Conservation (phyloP, 2,797 vertebrate genomes). For the Clarias platycephalus region DNA sequence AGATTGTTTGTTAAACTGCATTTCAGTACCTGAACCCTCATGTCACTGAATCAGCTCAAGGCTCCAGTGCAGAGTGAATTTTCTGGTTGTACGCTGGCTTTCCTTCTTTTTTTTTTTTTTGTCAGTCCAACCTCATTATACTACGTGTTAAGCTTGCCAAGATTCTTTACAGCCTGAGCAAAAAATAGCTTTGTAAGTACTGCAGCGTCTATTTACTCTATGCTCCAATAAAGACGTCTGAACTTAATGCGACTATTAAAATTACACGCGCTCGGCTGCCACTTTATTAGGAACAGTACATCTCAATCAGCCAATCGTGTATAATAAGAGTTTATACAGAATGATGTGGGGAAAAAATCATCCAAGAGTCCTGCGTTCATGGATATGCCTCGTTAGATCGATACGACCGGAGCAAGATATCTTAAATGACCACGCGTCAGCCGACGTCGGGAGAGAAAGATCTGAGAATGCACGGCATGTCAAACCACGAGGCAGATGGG, state of each 20-base stretch:
- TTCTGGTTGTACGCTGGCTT: constrained; percentile 19
- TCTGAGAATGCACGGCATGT: background rate
- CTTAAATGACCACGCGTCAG: background rate
- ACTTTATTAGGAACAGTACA: background rate
- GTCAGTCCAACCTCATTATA: constrained; percentile 35
- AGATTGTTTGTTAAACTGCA: constrained; percentile 29
- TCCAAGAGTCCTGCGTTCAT: background rate
- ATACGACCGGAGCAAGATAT: background rate
- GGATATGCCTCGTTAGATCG: background rate
- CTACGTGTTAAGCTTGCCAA: constrained; percentile 13
- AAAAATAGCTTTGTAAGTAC: constrained; percentile 27
- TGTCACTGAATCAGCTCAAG: constrained; percentile 17
- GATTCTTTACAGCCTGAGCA: constrained; percentile 38
- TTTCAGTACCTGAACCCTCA: constrained; percentile 24
- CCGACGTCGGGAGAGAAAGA: background rate
- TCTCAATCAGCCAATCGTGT: background rate
- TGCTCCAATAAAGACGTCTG: background rate
- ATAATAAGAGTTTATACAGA: background rate
- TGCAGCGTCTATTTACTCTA: background rate
- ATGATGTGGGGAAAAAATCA: background rate
- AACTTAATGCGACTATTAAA: background rate
- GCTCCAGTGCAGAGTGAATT: constrained; percentile 37
- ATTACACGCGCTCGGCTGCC: background rate
- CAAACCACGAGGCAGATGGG: background rate
- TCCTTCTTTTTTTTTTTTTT: background rate